Base-by-base conservation (phyloP, 2,888 invertebrate genomes). In the Drosophila tripunctata region DNA sequence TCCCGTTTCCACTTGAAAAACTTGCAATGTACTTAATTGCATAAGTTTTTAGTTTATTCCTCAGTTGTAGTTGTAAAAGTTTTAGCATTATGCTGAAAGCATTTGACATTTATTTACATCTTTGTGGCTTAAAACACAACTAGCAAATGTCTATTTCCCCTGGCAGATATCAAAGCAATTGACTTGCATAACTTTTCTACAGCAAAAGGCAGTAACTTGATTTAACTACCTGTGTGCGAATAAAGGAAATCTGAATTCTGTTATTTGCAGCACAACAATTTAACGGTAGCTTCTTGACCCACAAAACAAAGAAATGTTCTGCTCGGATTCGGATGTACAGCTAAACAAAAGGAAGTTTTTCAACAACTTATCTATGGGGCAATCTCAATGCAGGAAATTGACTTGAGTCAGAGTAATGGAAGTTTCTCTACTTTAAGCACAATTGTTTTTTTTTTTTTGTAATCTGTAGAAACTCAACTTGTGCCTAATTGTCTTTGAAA, bases 1-100 rank as follows among this genome's bases (percentile, higher is more conserved):
- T 27, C 27, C 27, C 8, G 35, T 58, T 72, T 72, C 76, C 72
- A 70, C 71, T 72, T 52, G 58, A 71, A 41, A 48, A 75, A 63
- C 52, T 70, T 56, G 38, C 55, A 55, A 63, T 75, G 54, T 67
- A 63, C 63, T 78, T 75, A 75, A 75, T 75, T 75, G 74, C 78
- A 78, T 55, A 75, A 75, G 74, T 75, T 75, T 74, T 57, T 27
- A 55, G 68, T 63, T 77, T 63, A 56, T 33, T 55, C n/a, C 57
- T 47, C 47, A 35, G 54, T 50, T 56, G n/a, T n/a, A 10, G 38
- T 52, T 62, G 55, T 44, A 21, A 51, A 72, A 72, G 50, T 72
- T 72, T 63, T n/a, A 50, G 33, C 57, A 58, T 68, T 75, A 54
- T 33, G 60, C 50, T 72, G 27, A 67, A 51, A 67, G 74, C 51